Evolutionary conservation across 2,113 vertebrate genomes (phyloP).

Genomic region (Platycercus adscitus): DNA sequence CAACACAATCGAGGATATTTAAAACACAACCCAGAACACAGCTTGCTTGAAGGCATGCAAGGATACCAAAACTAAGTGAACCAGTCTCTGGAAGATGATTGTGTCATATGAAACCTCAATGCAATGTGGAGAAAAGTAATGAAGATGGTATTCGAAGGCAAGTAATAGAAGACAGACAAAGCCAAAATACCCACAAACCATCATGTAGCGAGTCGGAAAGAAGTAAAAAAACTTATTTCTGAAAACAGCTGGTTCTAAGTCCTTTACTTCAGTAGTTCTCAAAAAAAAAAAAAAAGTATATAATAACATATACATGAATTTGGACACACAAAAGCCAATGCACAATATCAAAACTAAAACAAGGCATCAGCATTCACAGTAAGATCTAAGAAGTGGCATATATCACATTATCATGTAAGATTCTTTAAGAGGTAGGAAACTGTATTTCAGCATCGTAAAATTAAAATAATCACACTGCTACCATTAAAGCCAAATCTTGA

Average conservation of each 20-base stretch:
- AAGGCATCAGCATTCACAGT: background rate
- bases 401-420: background rate
- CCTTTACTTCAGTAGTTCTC: background rate
- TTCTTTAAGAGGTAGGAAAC: background rate
- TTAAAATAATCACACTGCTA: background rate
- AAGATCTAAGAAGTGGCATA: background rate
- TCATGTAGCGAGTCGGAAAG: background rate
- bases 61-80: background rate
- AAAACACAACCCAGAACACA: background rate
- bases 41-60: background rate
- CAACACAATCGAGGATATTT: background rate
- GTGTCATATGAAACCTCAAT: background rate
- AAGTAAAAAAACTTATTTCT: background rate
- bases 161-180: background rate
- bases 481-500: background rate
- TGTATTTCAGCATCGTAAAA: background rate
- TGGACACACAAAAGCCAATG: background rate
- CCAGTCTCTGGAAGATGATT: background rate
- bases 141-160: background rate
- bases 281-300: background rate
- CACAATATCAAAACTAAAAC: background rate
- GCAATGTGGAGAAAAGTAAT: background rate
- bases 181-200: background rate
- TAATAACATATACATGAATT: background rate
- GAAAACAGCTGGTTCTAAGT: background rate